phyloP scores from a whole-genome alignment of 2,888 invertebrate genomes.

The Plagodis dolabraria region DNA sequence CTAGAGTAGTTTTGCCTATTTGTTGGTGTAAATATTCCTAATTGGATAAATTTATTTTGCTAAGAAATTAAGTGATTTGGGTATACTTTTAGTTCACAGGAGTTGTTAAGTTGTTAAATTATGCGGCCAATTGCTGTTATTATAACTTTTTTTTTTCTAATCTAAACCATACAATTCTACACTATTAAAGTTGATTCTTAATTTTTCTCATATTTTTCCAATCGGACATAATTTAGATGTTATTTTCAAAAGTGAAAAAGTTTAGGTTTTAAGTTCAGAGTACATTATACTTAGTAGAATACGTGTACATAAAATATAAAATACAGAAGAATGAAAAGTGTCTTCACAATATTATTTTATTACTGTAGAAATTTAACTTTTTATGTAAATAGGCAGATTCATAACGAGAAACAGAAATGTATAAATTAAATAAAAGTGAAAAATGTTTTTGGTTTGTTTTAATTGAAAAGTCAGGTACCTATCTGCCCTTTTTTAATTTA shows the following conservation, averaged over 20 bases:
- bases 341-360: conserved; percentile 65
- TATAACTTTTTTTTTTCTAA: conserved; percentile 18
- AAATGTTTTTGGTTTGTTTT: conserved; percentile 29
- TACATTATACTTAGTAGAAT: conserved; percentile 27
- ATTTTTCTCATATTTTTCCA: conserved; percentile 13
- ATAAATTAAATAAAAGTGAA: conserved; percentile 70
- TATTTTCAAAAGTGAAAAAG: conserved; percentile 9
- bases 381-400: conserved; percentile 65
- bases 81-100: conserved; percentile 36
- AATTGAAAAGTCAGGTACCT: not conserved
- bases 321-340: conserved; percentile 34
- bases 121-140: conserved; percentile 13
- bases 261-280: conserved; percentile 28
- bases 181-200: no score
- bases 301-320: conserved; percentile 39
- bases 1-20: conserved; percentile 55
- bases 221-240: conserved; percentile 2
- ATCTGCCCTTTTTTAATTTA: no score
- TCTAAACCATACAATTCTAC: no score
- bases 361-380: conserved; percentile 68
- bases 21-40: conserved; percentile 69
- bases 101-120: conserved; percentile 22
- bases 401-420: conserved; percentile 70
- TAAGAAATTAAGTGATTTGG: conserved; percentile 32
- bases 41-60: conserved; percentile 44